Conservation (phyloP, 2,113 vertebrate species). For the Chionis minor region DNA sequence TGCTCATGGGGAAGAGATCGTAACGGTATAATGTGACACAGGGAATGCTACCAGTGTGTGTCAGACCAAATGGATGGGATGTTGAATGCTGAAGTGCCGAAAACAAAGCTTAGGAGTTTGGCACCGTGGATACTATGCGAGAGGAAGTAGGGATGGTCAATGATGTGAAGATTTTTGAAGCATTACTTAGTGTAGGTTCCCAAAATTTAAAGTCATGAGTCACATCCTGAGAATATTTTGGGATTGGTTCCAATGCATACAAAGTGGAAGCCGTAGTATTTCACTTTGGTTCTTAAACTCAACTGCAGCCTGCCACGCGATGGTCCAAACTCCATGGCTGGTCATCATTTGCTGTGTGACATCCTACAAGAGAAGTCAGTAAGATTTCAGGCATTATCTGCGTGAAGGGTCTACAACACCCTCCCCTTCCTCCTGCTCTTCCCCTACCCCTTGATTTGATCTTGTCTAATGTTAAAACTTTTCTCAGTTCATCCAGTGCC, state of each 20-base stretch:
- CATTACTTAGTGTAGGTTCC: not conserved
- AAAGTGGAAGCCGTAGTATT: not conserved
- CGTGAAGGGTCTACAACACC: not conserved
- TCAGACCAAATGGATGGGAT: not conserved
- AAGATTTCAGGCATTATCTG: not conserved
- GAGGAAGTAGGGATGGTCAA: not conserved
- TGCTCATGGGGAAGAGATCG: not conserved
- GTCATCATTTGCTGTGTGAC: not conserved
- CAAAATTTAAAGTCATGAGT: not conserved
- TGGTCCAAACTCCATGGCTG: not conserved
- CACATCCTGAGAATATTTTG: not conserved
- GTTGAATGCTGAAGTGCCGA: not conserved
- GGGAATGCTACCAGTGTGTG: not conserved
- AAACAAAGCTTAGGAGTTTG: not conserved
- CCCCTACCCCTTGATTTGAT: not conserved
- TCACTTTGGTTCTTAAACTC: not conserved
- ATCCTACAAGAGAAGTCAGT: not conserved
- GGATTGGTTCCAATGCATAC: not conserved
- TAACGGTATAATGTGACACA: too few relatives aligned
- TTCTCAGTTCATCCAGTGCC: not conserved
- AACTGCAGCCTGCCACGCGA: not conserved
- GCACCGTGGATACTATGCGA: not conserved
- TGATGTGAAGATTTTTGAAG: not conserved
- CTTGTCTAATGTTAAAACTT: not conserved
- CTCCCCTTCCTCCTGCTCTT: not conserved